phyloP scores from a whole-genome alignment of 2,888 invertebrate species.

The Sinotaia quadrata region DNA sequence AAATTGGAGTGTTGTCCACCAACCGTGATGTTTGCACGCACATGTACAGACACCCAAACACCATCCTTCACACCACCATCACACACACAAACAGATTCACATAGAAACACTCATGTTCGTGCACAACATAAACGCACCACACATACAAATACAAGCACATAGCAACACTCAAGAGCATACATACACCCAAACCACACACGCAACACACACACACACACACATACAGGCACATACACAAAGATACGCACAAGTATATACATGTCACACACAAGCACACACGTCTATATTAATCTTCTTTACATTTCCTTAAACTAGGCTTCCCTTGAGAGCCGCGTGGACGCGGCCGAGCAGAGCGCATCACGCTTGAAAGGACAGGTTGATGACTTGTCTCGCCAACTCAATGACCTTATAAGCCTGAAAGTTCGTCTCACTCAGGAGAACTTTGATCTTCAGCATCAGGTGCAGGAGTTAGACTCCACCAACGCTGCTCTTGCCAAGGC shows the following conservation, averaged over 20 bases:
- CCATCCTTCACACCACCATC: too few relatives aligned
- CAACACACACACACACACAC: not conserved
- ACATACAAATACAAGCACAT: not conserved
- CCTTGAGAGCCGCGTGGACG: constrained; percentile 81
- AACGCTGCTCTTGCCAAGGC: constrained; percentile 98
- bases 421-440: constrained; percentile 89
- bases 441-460: constrained; percentile 77
- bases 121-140: too few relatives aligned
- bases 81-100: too few relatives aligned
- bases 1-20: too few relatives aligned
- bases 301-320: constrained; percentile 64
- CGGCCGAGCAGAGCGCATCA: constrained; percentile 79
- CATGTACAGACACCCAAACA: too few relatives aligned
- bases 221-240: not conserved
- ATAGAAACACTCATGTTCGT: too few relatives aligned
- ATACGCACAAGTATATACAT: not conserved
- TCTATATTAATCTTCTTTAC: not conserved
- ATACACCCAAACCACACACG: not conserved
- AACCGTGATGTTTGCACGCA: too few relatives aligned
- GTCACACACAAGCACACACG: not conserved
- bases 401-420: constrained; percentile 76
- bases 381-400: constrained; percentile 91
- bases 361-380: constrained; percentile 77
- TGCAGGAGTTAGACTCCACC: constrained; percentile 93
- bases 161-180: not conserved